A percentile compares a stretch with the other conserved stretches of the same genome.
Conservation (phyloP, 2,113 vertebrate species). For the Charina bottae region DNA sequence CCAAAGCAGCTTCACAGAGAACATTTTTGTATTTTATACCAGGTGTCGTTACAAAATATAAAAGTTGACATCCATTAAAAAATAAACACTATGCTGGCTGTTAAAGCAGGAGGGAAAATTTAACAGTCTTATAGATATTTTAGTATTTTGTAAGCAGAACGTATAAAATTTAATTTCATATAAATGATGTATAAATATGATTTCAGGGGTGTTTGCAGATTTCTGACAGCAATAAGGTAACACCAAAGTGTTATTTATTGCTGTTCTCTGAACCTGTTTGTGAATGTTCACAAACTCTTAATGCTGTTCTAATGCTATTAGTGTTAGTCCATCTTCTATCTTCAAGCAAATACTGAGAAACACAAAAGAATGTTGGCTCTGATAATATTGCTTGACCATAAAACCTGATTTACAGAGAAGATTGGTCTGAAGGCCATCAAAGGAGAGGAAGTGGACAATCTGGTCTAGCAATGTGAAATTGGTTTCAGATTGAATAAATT, state of each 20-base stretch:
- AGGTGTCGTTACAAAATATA: neutral
- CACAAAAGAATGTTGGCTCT: too few relatives aligned
- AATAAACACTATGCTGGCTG: neutral
- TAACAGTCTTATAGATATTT: neutral
- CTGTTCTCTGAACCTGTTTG: neutral
- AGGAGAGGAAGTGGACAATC: neutral
- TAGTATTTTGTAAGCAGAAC: neutral
- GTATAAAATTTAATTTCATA: neutral
- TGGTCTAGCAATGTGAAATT: neutral
- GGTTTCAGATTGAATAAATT: neutral
- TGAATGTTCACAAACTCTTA: too few relatives aligned
- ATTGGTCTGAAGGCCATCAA: too few relatives aligned
- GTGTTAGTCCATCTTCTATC: too few relatives aligned
- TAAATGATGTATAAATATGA: neutral
- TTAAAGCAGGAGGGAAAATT: neutral
- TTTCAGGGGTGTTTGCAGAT: neutral
- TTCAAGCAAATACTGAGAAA: too few relatives aligned
- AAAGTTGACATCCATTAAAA: neutral
- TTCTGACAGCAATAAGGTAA: neutral
- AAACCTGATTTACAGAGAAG: too few relatives aligned
- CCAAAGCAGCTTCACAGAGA: neutral
- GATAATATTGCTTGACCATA: too few relatives aligned
- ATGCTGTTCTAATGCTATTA: too few relatives aligned
- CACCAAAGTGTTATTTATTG: neutral
- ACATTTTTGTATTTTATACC: neutral